These are phyloP conservation scores for Lithophane leautieri DNA, from an alignment of 2,888 invertebrate species.

Conservation along the genomic window DNA sequence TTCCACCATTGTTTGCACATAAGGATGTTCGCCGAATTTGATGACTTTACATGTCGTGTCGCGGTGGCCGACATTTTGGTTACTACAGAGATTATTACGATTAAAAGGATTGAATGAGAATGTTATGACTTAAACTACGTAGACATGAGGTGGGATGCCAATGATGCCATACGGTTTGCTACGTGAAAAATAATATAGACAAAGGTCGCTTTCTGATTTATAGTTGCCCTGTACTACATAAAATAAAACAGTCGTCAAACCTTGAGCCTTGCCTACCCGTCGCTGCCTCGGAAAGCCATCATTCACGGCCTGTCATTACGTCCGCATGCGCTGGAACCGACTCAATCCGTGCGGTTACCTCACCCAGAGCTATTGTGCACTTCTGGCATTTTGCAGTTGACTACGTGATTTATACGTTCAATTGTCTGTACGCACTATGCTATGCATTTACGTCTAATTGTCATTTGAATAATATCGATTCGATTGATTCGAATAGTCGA, in stretches of 20 bases:
- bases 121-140: constrained; percentile 41
- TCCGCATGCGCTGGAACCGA: constrained; percentile 41
- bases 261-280: constrained; percentile 33
- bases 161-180: neutral
- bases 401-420: constrained; percentile 49
- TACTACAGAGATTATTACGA: constrained; percentile 55
- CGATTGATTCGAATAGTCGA: neutral
- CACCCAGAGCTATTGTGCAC: constrained; percentile 55
- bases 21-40: constrained; percentile 93
- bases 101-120: constrained; percentile 59
- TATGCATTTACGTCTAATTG: constrained; percentile 22
- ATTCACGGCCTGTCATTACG: constrained; percentile 65
- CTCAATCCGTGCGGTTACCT: constrained; percentile 62
- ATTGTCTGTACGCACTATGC: constrained; percentile 32
- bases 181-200: neutral
- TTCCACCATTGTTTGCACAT: constrained; percentile 98
- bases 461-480: neutral
- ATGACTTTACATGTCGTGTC: constrained; percentile 88
- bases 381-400: constrained; percentile 44
- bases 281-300: constrained; percentile 46
- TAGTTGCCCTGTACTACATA: constrained; percentile 10
- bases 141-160: neutral
- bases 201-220: constrained; percentile 8
- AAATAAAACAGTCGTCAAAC: constrained; percentile 41
- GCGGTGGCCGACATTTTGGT: constrained; percentile 87